Evolutionary conservation across 1,140 invertebrate species (phyloP), one percentile per base, ranked within the genome.

Genomic region (Drosophila sproati): DNA sequence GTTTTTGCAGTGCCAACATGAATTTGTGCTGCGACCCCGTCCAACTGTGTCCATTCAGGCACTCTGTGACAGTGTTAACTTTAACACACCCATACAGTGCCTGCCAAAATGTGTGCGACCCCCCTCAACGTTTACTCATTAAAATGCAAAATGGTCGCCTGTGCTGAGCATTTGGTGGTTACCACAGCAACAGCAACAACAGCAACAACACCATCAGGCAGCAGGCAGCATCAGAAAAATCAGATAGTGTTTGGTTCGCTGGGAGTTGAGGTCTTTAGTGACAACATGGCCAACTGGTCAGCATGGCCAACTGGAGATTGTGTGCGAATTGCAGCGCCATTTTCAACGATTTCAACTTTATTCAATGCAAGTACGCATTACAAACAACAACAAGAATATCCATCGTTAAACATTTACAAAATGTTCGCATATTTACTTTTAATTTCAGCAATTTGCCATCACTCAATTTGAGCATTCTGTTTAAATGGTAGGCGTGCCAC

Each of bases 111-210:
- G 31, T 41, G 8, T 12, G 7, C 55, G 7, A 41, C 43, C 32
- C 57, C 45, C 64, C 37, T 50, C 54, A 73, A 71, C 67, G 68
- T 83, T 87, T 79, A 83, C 83, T 88, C 83, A 87, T 87, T 87
- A 87, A 87, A 87, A 87, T 87, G 83, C 83, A 87, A 88, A 87
- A 80, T 74, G 77, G 64, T 87, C 51, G 60, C 82, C 41, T 68
- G 20, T 43, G 56, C 51, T 77, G 61, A 68, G 63, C 78, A 79
- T 71, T 87, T 74, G 47, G 47, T 55, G 63, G 54, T 51, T 67
- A 51, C 50, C 39, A 45, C 28, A 47, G 20, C 7, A 50, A 12
- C 35, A 28, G 50, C 29, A 60, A 28, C 29, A 60, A 28, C 31
- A 32, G 5, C n/a, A 51, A 8, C 35, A 39, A 3, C 47, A 66